Percentiles rank a stretch among this genome's conserved stretches.
These are phyloP conservation scores for Distichodus sexfasciatus DNA, from an alignment of 2,797 vertebrate genomes.

Conservation along the genomic window DNA sequence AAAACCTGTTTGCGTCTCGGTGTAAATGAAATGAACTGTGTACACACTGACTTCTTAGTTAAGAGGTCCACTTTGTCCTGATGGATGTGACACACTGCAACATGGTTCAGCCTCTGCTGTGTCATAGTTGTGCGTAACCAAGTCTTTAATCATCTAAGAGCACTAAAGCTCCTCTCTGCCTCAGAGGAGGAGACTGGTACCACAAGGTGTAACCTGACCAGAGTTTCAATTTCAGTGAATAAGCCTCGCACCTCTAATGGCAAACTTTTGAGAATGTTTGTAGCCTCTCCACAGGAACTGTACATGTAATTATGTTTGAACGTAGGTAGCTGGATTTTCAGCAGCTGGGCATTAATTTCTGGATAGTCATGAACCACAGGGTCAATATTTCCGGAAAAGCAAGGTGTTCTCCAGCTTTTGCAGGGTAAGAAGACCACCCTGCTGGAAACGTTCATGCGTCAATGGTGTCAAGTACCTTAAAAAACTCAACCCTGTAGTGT, in stretches of 20 bases:
- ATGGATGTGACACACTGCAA: slow-evolving; percentile 13
- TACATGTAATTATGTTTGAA: neutral
- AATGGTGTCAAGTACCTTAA: slow-evolving; percentile 28
- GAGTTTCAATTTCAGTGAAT: slow-evolving; percentile 24
- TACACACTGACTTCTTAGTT: too few relatives aligned
- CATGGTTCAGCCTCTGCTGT: slow-evolving; percentile 4
- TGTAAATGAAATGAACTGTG: too few relatives aligned
- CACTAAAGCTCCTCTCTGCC: slow-evolving; percentile 19
- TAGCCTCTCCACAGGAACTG: neutral
- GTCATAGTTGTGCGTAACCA: slow-evolving; percentile 16
- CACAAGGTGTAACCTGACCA: slow-evolving; percentile 12
- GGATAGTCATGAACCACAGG: slow-evolving; percentile 11
- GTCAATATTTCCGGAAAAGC: slow-evolving; percentile 26
- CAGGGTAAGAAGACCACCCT: slow-evolving; percentile 14
- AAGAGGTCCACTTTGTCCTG: too few relatives aligned
- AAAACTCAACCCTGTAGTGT: slow-evolving; percentile 29
- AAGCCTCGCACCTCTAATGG: neutral
- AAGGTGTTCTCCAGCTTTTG: slow-evolving; percentile 29
- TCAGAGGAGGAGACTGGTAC: slow-evolving; percentile 22
- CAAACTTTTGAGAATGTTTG: too few relatives aligned
- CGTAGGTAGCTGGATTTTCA: slow-evolving; percentile 16
- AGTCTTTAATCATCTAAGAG: slow-evolving; percentile 5
- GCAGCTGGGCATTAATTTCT: slow-evolving; percentile 26
- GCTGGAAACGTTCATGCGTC: slow-evolving; percentile 9
- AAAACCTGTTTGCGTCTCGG: too few relatives aligned